Percentiles rank a stretch among this genome's conserved stretches.
Evolutionary conservation across 2,797 vertebrate genomes (phyloP).

Genomic region (Setipinna tenuifilis): DNA sequence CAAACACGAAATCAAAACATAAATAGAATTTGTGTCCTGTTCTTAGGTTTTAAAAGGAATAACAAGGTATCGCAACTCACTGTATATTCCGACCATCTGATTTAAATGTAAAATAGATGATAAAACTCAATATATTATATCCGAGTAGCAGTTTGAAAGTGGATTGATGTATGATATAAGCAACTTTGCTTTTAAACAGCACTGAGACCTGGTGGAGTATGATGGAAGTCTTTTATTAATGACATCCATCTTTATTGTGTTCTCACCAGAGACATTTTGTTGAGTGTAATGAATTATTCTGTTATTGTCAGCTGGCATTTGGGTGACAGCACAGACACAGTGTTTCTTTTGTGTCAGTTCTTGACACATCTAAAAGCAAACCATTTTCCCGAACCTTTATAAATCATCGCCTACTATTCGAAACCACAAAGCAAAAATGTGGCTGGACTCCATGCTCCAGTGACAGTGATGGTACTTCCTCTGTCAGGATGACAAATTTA

Average conservation of each 20-base stretch:
- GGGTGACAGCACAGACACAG: not conserved
- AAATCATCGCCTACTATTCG: not conserved
- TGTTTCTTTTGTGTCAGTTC: not conserved
- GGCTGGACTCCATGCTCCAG: not conserved
- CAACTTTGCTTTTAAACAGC: not conserved
- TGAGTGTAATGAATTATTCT: not conserved
- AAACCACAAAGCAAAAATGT: not conserved
- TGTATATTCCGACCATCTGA: not conserved
- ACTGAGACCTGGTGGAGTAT: not conserved
- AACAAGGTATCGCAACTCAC: not conserved
- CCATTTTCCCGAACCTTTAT: not conserved
- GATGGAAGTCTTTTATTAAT: not conserved
- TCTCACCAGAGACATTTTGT: not conserved
- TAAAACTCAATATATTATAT: not conserved
- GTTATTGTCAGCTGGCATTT: not conserved
- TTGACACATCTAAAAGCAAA: not conserved
- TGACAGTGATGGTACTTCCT: not conserved
- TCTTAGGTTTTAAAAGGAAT: too few species aligned
- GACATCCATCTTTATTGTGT: not conserved
- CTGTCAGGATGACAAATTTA: slow-evolving; percentile 1
- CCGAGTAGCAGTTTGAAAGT: not conserved
- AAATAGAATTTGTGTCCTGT: too few species aligned
- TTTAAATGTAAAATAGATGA: not conserved
- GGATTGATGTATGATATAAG: not conserved
- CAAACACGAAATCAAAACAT: too few species aligned